Evolutionary conservation across 2,888 invertebrate species (phyloP).

Genomic region (Rotaria macrura): DNA sequence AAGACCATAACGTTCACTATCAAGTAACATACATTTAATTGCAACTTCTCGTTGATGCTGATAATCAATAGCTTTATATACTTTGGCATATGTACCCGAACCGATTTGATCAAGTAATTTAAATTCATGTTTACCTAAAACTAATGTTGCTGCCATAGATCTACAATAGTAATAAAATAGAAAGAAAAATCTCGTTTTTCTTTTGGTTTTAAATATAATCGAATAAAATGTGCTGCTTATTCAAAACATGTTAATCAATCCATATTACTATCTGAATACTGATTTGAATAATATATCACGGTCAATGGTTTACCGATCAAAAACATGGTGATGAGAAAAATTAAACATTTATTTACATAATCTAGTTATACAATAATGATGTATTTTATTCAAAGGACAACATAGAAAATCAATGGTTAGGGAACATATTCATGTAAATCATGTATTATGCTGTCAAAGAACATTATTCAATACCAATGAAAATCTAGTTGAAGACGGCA

Average conservation of each 20-base stretch:
- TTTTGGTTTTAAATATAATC: too few relatives aligned
- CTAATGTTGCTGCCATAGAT: neutral
- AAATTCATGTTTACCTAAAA: constrained; percentile 1
- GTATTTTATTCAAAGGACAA: neutral
- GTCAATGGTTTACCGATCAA: neutral
- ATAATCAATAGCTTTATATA: constrained; percentile 76
- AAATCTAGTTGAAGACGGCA: neutral
- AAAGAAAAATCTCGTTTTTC: neutral
- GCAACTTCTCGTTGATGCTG: constrained; percentile 61
- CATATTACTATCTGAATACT: neutral
- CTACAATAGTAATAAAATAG: neutral
- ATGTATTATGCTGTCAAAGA: neutral
- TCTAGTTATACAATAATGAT: neutral
- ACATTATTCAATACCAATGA: neutral
- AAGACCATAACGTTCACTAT: constrained; percentile 77
- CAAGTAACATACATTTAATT: constrained; percentile 89
- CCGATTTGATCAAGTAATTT: constrained; percentile 19
- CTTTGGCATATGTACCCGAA: constrained; percentile 64
- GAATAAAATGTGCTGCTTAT: too few relatives aligned
- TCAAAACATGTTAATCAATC: too few relatives aligned
- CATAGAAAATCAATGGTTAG: neutral
- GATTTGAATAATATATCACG: neutral
- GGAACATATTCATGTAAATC: neutral
- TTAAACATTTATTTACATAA: neutral
- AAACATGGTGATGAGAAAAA: neutral